Base-by-base conservation (phyloP, 1,140 invertebrate species). In the Dolichoris vasculosae region DNA sequence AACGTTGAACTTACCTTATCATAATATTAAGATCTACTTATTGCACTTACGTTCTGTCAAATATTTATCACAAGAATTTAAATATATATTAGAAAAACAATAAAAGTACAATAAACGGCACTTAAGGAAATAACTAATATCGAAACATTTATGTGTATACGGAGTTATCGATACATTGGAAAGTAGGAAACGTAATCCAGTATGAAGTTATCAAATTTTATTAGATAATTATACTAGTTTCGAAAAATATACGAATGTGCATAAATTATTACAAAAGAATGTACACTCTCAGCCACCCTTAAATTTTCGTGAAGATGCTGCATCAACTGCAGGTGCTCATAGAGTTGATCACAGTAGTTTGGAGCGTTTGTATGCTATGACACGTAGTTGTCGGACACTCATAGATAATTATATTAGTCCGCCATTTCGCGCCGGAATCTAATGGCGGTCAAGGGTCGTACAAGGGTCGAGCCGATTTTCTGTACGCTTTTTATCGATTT, bases 361-460 rank as follows among this genome's bases (percentile, higher is more conserved):
- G 59, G 35, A 26, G 67, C 76, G 64, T 81, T 82, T 77, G 84
- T 86, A 86, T 86, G 78, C 84, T 26, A 23, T 59, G 73, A 82
- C 84, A 86, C 79, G 84, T 86, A 86, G 71, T 69, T 73, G 38
- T 82, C 79, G 71, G 59, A 82, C 84, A 86, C 79, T 86, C 79
- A 43, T 17, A 40, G 69, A 77, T 86, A 86, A 86, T 86, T 82
- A 86, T 59, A 67, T 86, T 86, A 86, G 84, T 73, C 38, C 35
- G 78, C 59, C 71, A 82, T 82, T 86, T 86, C 79, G 79, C 84
- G 71, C 69, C 17, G 32, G 79, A 86, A 82, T 86, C 71, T 86
- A 86, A 86, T 86, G 79, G 40, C 69, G 84, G 79, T 86, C 79
- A 82, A 82, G 84, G 79, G 84, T 77, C 51, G 46, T 38, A 17